phyloP scores from a whole-genome alignment of 2,888 invertebrate genomes.

The Zelleria hepariella region DNA sequence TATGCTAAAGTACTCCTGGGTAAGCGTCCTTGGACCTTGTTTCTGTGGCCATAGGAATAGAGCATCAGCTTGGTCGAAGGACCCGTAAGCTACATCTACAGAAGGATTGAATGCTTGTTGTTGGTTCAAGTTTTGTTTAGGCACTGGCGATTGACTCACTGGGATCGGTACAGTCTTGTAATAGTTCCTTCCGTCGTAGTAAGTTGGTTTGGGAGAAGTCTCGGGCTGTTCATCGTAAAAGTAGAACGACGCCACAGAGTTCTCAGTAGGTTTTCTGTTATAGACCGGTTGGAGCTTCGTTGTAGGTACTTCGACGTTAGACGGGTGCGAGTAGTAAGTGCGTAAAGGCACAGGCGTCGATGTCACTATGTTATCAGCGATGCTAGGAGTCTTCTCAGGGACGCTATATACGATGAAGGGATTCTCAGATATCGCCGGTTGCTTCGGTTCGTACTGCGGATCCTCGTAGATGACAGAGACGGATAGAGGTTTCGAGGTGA shows the following conservation, averaged over 20 bases:
- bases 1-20: conserved; percentile 68
- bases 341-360: conserved; percentile 76
- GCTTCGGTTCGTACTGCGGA: conserved; percentile 54
- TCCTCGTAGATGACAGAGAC: conserved; percentile 66
- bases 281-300: conserved; percentile 67
- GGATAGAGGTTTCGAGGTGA: conserved; percentile 60
- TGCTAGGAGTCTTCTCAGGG: conserved; percentile 46
- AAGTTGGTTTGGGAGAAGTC: conserved; percentile 70
- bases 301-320: conserved; percentile 67
- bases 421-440: conserved; percentile 55
- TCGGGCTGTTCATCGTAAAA: conserved; percentile 77
- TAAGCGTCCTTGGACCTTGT: conserved; percentile 62
- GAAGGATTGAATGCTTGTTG: conserved; percentile 48
- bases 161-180: conserved; percentile 54
- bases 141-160: conserved; percentile 28
- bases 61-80: conserved; percentile 59
- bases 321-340: conserved; percentile 71
- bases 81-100: conserved; percentile 57
- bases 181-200: conserved; percentile 59
- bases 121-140: conserved; percentile 37
- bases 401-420: conserved; percentile 67
- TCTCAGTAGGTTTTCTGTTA: conserved; percentile 51
- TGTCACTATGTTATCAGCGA: conserved; percentile 55
- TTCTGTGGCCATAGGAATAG: conserved; percentile 65
- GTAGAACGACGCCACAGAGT: conserved; percentile 74